phyloP scores from a whole-genome alignment of 2,888 invertebrate genomes.

The Fabriciana adippe region DNA sequence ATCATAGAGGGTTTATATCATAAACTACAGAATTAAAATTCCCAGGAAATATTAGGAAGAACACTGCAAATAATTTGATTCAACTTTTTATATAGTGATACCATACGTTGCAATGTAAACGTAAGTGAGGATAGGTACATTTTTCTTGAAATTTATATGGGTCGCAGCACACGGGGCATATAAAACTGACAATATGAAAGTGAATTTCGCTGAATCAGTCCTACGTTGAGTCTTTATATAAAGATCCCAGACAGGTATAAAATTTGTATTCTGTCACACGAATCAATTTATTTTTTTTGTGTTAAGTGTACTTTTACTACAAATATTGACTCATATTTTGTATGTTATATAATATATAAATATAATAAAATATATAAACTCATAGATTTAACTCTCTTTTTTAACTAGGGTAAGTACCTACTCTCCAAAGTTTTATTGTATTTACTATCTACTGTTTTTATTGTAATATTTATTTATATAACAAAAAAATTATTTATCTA shows the following conservation, averaged over 20 bases:
- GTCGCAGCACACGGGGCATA: slow-evolving; percentile 1
- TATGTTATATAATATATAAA: too few species aligned
- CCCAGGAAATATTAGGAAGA: background rate
- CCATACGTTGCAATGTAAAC: slow-evolving; percentile 1
- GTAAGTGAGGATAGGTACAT: background rate
- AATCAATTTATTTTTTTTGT: background rate
- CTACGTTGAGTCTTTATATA: background rate
- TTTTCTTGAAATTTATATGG: slow-evolving; percentile 1
- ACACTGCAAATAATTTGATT: background rate
- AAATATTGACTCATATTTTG: too few species aligned
- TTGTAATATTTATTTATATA: too few species aligned
- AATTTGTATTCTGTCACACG: background rate
- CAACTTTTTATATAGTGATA: background rate
- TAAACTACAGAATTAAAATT: too few species aligned
- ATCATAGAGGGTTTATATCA: too few species aligned
- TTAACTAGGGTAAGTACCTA: too few species aligned
- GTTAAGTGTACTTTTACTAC: background rate
- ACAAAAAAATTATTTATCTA: too few species aligned
- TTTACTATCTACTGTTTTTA: too few species aligned
- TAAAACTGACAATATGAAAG: slow-evolving; percentile 7
- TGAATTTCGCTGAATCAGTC: background rate
- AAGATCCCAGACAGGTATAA: background rate
- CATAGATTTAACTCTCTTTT: too few species aligned
- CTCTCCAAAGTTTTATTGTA: too few species aligned
- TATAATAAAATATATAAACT: too few species aligned